A percentile compares a stretch with the other conserved stretches of the same genome.
Conservation (phyloP, 2,113 vertebrate genomes). For the Phocoena phocoena region DNA sequence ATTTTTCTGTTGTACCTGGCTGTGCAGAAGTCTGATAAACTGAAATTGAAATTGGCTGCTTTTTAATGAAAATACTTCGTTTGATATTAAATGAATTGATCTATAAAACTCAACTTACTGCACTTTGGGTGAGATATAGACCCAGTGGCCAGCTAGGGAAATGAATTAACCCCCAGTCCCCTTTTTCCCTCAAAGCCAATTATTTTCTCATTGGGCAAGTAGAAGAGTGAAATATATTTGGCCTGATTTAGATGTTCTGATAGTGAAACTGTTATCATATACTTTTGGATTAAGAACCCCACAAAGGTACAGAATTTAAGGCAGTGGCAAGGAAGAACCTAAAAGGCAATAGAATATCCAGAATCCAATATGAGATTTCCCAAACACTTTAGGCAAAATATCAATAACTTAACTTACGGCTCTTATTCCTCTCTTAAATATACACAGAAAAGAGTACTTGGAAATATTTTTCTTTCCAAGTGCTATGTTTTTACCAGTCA, state of each 20-base stretch:
- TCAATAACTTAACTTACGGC: not conserved
- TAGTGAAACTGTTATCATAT: not conserved
- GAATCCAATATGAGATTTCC: not conserved
- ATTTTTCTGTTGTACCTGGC: not conserved
- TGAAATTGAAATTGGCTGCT: not conserved
- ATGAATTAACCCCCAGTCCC: not conserved
- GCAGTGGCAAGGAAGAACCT: not conserved
- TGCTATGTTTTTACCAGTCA: not conserved
- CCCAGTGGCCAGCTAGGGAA: not conserved
- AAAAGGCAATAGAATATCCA: not conserved
- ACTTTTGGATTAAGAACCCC: not conserved
- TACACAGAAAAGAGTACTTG: not conserved
- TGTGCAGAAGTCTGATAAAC: not conserved
- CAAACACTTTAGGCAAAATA: constrained; percentile 7
- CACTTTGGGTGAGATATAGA: not conserved
- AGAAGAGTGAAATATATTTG: not conserved
- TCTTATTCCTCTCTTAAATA: not conserved
- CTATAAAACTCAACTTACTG: not conserved
- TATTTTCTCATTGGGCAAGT: not conserved
- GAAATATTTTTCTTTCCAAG: not conserved
- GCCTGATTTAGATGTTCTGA: not conserved
- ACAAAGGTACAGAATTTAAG: not conserved
- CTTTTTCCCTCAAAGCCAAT: not conserved
- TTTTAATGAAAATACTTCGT: not conserved
- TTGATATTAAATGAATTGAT: not conserved